Evolutionary conservation across 1,140 invertebrate genomes (phyloP).

Genomic region (Acromyrmex heyeri): DNA sequence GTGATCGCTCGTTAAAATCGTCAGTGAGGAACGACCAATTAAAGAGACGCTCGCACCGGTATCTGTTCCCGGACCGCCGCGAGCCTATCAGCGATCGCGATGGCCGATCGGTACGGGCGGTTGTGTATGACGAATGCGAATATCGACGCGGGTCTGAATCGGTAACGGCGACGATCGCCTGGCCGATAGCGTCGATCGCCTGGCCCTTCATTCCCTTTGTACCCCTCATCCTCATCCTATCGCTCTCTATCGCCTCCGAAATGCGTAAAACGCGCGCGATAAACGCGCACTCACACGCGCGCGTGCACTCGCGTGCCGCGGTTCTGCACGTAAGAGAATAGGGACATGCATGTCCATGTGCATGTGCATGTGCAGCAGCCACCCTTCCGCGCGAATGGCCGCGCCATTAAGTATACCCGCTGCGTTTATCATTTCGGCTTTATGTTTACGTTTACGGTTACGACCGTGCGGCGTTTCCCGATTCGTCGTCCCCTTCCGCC

Average conservation of each 20-base stretch:
- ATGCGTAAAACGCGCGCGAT: conserved; percentile 68
- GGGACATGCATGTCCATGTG: not conserved
- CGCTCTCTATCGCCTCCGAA: conserved; percentile 68
- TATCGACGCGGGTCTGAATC: conserved; percentile 68
- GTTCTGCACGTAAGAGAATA: no score
- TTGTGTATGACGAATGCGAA: conserved; percentile 74
- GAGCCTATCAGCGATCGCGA: conserved; percentile 62
- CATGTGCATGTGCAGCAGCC: not conserved
- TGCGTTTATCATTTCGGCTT: conserved; percentile 76
- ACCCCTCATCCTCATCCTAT: not conserved
- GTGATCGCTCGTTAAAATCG: conserved; percentile 74
- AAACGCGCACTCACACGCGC: conserved; percentile 60
- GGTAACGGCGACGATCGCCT: not conserved
- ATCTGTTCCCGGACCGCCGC: conserved; percentile 19
- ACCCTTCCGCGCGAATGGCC: conserved; percentile 42
- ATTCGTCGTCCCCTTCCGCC: conserved; percentile 32
- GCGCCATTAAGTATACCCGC: conserved; percentile 72
- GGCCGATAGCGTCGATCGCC: conserved; percentile 37
- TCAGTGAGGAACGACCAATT: conserved; percentile 74
- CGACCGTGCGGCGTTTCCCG: conserved; percentile 51
- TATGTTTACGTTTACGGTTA: conserved; percentile 74
- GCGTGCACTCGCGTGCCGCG: conserved; percentile 52
- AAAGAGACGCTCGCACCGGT: conserved; percentile 69
- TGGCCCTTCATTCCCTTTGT: conserved; percentile 22
- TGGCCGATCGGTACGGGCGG: conserved; percentile 66